These are phyloP conservation scores for Porites rus DNA, from an alignment of 92 coral and sea anemone species.

Conservation along the genomic window DNA sequence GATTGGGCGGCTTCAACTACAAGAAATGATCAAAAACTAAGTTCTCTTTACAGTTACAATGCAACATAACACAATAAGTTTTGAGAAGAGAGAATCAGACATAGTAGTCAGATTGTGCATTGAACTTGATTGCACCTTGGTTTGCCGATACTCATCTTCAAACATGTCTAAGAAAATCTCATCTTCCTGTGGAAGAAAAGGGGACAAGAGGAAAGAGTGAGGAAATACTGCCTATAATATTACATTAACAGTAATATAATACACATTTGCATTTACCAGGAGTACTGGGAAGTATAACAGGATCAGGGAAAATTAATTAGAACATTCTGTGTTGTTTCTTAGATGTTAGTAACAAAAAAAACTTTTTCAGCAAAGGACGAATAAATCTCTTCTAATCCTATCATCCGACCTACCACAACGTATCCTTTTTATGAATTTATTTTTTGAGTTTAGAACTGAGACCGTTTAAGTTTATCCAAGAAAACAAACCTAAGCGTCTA, in stretches of 20 bases:
- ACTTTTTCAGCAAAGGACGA: too few species aligned
- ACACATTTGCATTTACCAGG: background rate
- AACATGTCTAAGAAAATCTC: slow-evolving; percentile 98
- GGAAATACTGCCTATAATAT: background rate
- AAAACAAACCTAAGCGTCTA: too few species aligned
- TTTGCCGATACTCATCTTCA: slow-evolving; percentile 96
- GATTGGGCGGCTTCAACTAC: slow-evolving; percentile 93
- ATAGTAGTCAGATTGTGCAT: background rate
- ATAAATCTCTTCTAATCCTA: too few species aligned
- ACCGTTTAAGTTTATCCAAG: too few species aligned
- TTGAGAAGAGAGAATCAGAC: background rate
- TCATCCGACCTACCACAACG: too few species aligned
- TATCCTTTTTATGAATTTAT: too few species aligned
- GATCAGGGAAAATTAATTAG: background rate
- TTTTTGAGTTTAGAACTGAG: too few species aligned
- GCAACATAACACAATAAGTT: background rate
- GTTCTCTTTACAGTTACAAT: background rate
- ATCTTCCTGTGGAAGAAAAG: slow-evolving; percentile 69
- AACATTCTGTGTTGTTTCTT: too few species aligned
- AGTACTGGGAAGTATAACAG: background rate
- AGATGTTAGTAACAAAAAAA: too few species aligned
- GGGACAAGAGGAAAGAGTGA: background rate
- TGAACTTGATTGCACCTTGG: slow-evolving; percentile 69
- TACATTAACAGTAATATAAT: background rate
- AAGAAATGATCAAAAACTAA: background rate